These are phyloP conservation scores for Calliopsis andreniformis DNA, from an alignment of 1,140 invertebrate species.

Conservation along the genomic window DNA sequence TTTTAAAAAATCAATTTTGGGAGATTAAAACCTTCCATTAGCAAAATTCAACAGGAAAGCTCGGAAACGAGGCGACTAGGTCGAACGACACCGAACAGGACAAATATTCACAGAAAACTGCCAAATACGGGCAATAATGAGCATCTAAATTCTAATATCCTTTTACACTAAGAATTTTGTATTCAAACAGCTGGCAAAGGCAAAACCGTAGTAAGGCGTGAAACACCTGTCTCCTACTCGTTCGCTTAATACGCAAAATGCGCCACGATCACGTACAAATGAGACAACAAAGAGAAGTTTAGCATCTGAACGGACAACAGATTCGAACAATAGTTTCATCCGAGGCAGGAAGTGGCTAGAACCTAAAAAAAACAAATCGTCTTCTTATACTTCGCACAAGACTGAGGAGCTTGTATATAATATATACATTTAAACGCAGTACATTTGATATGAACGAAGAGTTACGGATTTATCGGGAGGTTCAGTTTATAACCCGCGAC, in stretches of 20 bases:
- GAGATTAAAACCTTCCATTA: too few relatives aligned
- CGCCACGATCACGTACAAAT: neutral
- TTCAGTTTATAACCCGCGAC: constrained; percentile 30
- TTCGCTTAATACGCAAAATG: neutral
- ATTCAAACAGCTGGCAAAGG: too few relatives aligned
- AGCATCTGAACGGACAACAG: too few relatives aligned
- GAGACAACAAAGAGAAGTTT: neutral
- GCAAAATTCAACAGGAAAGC: too few relatives aligned
- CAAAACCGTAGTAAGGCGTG: too few relatives aligned
- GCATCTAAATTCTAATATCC: constrained; percentile 11
- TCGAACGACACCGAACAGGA: neutral
- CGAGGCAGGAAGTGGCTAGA: constrained; percentile 23
- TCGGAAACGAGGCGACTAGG: neutral
- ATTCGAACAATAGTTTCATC: constrained; percentile 13
- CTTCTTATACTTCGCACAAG: constrained; percentile 63
- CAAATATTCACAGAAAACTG: constrained; percentile 14
- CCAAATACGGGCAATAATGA: constrained; percentile 40
- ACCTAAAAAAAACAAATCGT: constrained; percentile 25
- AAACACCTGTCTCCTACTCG: too few relatives aligned
- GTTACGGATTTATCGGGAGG: constrained; percentile 20
- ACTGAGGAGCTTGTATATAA: constrained; percentile 71
- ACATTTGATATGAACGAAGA: constrained; percentile 52
- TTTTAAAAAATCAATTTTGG: too few relatives aligned
- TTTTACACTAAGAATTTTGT: constrained; percentile 14
- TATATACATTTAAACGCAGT: constrained; percentile 51